Evolutionary conservation across 1,140 invertebrate genomes (phyloP).

Genomic region (Ridgeia piscesae): DNA sequence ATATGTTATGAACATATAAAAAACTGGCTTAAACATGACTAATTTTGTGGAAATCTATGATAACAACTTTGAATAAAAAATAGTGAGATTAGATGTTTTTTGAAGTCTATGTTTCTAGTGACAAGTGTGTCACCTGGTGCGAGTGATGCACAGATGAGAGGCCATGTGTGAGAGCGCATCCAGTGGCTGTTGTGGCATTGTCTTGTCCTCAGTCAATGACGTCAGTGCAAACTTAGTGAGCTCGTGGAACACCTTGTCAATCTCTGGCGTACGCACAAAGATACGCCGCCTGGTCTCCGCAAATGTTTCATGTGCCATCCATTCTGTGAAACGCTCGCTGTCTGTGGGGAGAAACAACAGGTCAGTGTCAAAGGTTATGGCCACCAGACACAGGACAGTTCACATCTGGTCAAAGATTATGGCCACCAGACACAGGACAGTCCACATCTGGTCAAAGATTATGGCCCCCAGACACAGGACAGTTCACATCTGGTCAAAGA

Average conservation of each 20-base stretch:
- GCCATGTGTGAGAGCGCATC: neutral
- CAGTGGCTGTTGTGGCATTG: neutral
- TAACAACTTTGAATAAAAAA: neutral
- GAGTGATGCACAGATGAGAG: neutral
- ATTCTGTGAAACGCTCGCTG: constrained; percentile 37
- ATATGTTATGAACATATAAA: too few species aligned
- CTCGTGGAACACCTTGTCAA: constrained; percentile 35
- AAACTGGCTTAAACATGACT: too few species aligned
- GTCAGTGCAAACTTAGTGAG: constrained; percentile 43
- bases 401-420: neutral
- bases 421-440: neutral
- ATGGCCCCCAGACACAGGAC: neutral
- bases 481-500: neutral
- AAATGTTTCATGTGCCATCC: constrained; percentile 44
- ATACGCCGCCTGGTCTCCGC: constrained; percentile 38
- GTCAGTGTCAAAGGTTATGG: neutral
- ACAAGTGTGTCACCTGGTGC: neutral
- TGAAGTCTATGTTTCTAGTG: neutral
- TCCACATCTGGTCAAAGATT: neutral
- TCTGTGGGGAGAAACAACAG: neutral
- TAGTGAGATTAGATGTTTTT: neutral
- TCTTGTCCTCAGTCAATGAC: neutral
- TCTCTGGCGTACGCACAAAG: constrained; percentile 39
- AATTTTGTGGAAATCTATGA: too few species aligned
- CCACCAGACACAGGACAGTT: neutral